Evolutionary conservation across 2,888 invertebrate genomes (phyloP).

Genomic region (Drosophila mimetica): DNA sequence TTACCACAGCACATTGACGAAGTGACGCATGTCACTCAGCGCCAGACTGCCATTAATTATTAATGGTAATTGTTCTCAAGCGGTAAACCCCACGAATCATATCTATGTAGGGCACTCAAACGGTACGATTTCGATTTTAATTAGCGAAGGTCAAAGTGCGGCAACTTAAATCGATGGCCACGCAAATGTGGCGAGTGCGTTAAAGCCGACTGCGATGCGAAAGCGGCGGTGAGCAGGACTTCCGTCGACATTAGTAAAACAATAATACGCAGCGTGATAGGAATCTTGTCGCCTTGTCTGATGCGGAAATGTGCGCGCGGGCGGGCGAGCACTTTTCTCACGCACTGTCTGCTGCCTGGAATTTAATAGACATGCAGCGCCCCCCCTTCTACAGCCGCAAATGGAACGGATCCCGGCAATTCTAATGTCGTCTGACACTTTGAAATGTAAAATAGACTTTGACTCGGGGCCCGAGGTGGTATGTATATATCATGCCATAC

Average conservation of each 20-base stretch:
- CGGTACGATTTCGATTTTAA: constrained; percentile 13
- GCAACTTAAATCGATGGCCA: constrained; percentile 2
- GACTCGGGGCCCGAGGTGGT: constrained; percentile 18
- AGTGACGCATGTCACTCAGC: constrained; percentile 21
- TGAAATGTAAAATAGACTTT: constrained; percentile 57
- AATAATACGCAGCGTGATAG: constrained; percentile 63
- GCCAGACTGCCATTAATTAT: constrained; percentile 22
- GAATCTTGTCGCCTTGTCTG: constrained; percentile 66
- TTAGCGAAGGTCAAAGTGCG: constrained; percentile 4
- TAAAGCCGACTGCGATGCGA: background rate
- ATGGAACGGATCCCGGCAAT: constrained; percentile 10
- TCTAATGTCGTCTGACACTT: constrained; percentile 59
- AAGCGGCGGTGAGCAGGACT: background rate
- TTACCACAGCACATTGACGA: background rate
- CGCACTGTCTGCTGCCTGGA: constrained; percentile 49
- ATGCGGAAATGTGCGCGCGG: constrained; percentile 8
- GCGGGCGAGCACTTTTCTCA: constrained; percentile 21
- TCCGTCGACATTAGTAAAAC: constrained; percentile 52
- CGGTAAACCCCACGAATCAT: constrained; percentile 2
- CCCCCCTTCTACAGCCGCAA: background rate
- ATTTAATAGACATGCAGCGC: constrained; percentile 56
- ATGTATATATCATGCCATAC: no score
- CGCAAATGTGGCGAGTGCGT: constrained; percentile 3
- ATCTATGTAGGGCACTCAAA: background rate
- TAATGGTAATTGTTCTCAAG: constrained; percentile 16